Base-by-base conservation (phyloP, 2,888 invertebrate species). In the Habrosyne pyritoides region DNA sequence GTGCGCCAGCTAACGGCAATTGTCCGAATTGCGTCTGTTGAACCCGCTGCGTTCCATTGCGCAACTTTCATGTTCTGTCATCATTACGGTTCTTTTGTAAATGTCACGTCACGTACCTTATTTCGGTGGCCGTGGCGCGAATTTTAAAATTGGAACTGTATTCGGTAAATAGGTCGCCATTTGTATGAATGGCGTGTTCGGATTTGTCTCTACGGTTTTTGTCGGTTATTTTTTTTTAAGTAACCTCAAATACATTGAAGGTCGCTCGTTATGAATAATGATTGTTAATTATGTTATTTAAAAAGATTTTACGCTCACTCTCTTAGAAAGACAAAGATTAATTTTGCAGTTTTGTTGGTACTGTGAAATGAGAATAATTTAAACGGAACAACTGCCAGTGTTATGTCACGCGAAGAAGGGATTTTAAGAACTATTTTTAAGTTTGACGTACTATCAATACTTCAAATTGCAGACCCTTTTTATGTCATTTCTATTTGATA, bases 1-100 rank as follows among this genome's bases (percentile, higher is more conserved):
- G 86, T 84, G 84, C 87, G 83, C 81, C 75, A 71, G 53, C 85
- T 91, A 92, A 91, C 91, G 91, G 92, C 76, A 83, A 74, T 80
- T 77, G 79, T 86, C 85, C 86, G 79, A 90, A 91, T 83, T 82
- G 81, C 81, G 90, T 79, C 78, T 89, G 67, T 83, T 89, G 90
- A 91, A 84, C 90, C 78, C 75, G 59, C 55, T 57, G 52, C 63
- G 71, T 72, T 73, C 67, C 75, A 75, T 84, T 85, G 83, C 82
- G 80, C 84, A 85, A 85, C 71, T 71, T 59, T 71, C 60, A 59
- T 65, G 60, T 60, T 56, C 63, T 56, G 52, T 54, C 63, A 64
- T 59, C 57, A 61, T 71, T 71, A 69, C 68, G 73, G 70, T 70
- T 66, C 64, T 68, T 68, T 63, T 28, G 50, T 59, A 73, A 63